Conservation (phyloP, 1,140 invertebrate genomes). For the Ips nitidus region DNA sequence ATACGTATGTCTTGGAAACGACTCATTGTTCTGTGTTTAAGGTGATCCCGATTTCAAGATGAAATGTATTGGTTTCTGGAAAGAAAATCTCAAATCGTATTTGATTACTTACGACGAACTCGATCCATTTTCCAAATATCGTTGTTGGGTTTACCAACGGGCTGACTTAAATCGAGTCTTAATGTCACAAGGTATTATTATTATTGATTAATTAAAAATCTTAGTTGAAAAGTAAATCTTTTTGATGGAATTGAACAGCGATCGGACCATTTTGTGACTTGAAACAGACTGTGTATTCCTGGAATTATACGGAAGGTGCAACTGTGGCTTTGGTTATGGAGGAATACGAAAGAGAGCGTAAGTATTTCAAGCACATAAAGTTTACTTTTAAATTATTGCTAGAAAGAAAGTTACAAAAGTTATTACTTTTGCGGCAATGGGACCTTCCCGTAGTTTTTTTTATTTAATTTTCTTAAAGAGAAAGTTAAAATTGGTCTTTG, state of each 20-base stretch:
- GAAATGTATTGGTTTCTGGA: slow-evolving; percentile 97
- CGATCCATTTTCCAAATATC: slow-evolving; percentile 93
- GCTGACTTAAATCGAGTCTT: slow-evolving; percentile 88
- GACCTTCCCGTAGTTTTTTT: no score
- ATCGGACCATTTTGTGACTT: slow-evolving; percentile 89
- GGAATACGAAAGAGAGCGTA: slow-evolving; percentile 89
- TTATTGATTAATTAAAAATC: background rate
- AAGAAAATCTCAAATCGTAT: slow-evolving; percentile 97
- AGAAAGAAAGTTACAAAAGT: background rate
- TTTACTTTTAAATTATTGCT: background rate
- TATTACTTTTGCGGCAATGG: slow-evolving; percentile 14
- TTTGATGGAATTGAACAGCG: slow-evolving; percentile 52
- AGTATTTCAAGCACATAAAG: slow-evolving; percentile 46
- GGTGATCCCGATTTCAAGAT: slow-evolving; percentile 94
- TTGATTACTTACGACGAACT: slow-evolving; percentile 95
- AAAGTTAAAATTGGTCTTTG: no score
- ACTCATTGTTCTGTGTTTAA: slow-evolving; percentile 46
- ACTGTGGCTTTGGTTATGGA: slow-evolving; percentile 86
- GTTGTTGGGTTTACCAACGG: slow-evolving; percentile 97
- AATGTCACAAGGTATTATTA: slow-evolving; percentile 69
- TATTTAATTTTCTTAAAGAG: no score
- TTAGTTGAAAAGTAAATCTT: background rate
- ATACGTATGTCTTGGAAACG: background rate
- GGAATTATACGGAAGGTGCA: slow-evolving; percentile 86
- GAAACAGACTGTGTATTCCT: slow-evolving; percentile 87